Percentiles rank a stretch among this genome's conserved stretches.
Evolutionary conservation across 2,797 vertebrate genomes (phyloP).

Genomic region (Phalloptychus januarius): DNA sequence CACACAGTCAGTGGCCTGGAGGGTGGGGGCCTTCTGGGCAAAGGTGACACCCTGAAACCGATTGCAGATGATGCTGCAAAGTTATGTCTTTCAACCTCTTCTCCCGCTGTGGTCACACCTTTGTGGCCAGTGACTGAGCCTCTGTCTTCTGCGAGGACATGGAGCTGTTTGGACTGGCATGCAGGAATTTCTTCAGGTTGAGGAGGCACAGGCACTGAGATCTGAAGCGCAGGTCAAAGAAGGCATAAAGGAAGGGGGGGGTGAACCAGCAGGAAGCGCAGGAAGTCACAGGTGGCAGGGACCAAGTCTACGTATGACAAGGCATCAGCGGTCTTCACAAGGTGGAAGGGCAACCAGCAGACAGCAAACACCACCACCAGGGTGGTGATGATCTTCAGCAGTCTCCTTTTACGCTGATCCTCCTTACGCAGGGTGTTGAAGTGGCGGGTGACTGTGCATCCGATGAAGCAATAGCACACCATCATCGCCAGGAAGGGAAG

Average conservation of each 20-base stretch:
- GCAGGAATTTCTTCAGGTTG: conserved; percentile 81
- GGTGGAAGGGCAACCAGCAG: conserved; percentile 92
- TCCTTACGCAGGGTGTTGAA: conserved; percentile 84
- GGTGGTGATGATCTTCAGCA: conserved; percentile 88
- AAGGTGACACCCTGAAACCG: conserved; percentile 42
- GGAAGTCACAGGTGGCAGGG: conserved; percentile 68
- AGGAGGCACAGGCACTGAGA: conserved; percentile 85
- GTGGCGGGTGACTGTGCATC: conserved; percentile 83
- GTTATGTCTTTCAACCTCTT: conserved; percentile 48
- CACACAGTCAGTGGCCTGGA: conserved; percentile 31
- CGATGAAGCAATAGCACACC: conserved; percentile 86
- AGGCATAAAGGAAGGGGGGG: conserved; percentile 90
- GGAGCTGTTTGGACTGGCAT: conserved; percentile 78
- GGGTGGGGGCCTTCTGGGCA: conserved; percentile 11
- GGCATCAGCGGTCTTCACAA: conserved; percentile 84
- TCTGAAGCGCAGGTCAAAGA: conserved; percentile 88
- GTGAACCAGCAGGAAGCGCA: conserved; percentile 82
- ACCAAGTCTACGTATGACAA: conserved; percentile 84
- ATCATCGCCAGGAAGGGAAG: conserved; percentile 89
- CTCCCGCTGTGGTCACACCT: conserved; percentile 76
- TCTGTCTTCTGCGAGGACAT: conserved; percentile 88
- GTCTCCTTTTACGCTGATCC: conserved; percentile 81
- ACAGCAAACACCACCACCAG: conserved; percentile 87
- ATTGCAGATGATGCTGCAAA: conserved; percentile 32
- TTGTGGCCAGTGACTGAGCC: conserved; percentile 83